phyloP scores from a whole-genome alignment of 2,888 invertebrate species.

The Rhaphigaster nebulosa region DNA sequence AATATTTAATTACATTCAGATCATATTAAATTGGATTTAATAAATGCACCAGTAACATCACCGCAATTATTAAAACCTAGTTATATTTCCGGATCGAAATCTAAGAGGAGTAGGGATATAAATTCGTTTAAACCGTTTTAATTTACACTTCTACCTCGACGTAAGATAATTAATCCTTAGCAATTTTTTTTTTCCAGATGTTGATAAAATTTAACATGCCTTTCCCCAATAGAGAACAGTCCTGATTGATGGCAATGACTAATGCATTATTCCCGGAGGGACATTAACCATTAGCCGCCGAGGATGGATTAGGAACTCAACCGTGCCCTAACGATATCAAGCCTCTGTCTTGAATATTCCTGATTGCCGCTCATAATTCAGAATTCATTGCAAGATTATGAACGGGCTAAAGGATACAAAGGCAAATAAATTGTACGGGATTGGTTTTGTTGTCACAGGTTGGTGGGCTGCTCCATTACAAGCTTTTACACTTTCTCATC shows the following conservation, averaged over 20 bases:
- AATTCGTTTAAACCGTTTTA: too few species aligned
- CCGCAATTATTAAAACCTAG: too few species aligned
- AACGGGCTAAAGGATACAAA: background rate
- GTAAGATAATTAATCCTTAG: too few species aligned
- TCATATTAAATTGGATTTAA: too few species aligned
- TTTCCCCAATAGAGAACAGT: background rate
- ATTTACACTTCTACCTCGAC: too few species aligned
- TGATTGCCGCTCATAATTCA: background rate
- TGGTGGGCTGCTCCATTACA: background rate
- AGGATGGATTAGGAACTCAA: background rate
- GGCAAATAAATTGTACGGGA: background rate
- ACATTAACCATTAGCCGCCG: background rate
- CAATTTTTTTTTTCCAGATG: too few species aligned
- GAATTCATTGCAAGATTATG: background rate
- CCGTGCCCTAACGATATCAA: background rate
- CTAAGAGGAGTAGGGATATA: too few species aligned
- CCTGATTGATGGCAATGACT: background rate
- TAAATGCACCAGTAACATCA: too few species aligned
- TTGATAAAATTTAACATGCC: too few species aligned
- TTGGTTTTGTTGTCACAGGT: background rate
- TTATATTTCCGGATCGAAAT: too few species aligned
- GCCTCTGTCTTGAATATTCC: background rate
- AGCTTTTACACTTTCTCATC: background rate
- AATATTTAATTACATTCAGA: too few species aligned
- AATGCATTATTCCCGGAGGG: background rate